phyloP scores from a whole-genome alignment of 2,113 vertebrate species.

The Anoplopoma fimbria region DNA sequence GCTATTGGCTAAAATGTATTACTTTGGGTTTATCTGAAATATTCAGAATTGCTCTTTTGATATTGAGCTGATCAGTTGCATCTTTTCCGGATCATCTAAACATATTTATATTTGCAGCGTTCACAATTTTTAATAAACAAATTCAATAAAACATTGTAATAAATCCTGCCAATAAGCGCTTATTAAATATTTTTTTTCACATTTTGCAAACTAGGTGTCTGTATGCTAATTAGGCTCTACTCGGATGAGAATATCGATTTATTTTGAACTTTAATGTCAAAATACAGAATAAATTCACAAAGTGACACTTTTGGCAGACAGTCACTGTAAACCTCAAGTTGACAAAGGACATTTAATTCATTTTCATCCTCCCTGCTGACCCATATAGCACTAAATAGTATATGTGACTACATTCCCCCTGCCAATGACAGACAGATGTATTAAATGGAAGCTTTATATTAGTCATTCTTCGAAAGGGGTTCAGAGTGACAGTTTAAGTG shows the following conservation, averaged over 20 bases:
- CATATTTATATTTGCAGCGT: background rate
- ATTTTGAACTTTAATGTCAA: background rate
- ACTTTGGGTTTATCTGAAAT: background rate
- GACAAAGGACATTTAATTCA: background rate
- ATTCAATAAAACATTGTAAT: background rate
- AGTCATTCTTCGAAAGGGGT: background rate
- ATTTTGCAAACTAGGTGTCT: background rate
- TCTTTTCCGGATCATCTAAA: background rate
- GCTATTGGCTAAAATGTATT: background rate
- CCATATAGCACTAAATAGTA: background rate
- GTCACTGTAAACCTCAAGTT: slow-evolving; percentile 12
- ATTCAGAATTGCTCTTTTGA: background rate
- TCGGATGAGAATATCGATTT: background rate
- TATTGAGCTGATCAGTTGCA: background rate
- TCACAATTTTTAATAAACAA: background rate
- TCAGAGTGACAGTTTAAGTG: background rate
- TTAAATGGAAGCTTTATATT: background rate
- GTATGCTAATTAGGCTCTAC: background rate
- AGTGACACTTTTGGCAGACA: slow-evolving; percentile 2
- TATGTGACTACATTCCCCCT: background rate
- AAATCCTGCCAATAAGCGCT: background rate
- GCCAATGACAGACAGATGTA: background rate
- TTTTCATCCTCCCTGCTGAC: background rate
- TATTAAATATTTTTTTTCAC: background rate
- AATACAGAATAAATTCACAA: background rate